Evolutionary conservation across 2,113 vertebrate species (phyloP), one percentile per base, ranked within the genome.

Genomic region (Pteronura brasiliensis): DNA sequence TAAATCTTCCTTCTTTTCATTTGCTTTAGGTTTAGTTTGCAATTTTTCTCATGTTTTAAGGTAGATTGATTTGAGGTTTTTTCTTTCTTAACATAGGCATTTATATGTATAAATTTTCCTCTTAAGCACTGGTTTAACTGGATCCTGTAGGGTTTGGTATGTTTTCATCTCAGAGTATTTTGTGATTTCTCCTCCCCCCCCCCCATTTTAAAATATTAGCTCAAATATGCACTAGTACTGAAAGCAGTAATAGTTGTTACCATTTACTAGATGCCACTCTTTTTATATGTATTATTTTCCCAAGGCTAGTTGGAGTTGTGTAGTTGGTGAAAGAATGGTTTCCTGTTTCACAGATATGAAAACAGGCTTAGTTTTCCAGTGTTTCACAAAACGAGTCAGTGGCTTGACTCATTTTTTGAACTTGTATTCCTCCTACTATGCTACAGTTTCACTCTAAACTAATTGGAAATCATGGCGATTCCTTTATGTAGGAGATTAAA

Each of bases 391-490:
- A 4, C 84, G 72, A 14, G 21, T 89, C 52, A 92, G 15, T 88
- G 31, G 20, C 55, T 65, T 65, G 12, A 31, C 61, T 65, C 27
- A 0, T 65, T 34, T 65, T 65, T 34, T 31, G 63, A 65, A 31
- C 31, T 96, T 94, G 17, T 65, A 21, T 29, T 74, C 39, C 95
- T 92, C 2, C 74, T 47, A 34, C 29, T 44, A 49, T 98, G n/a
- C 63, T 82, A 8, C 15, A n/a, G 20, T 88, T 88, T 9, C 9
- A 12, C 34, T 88, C 83, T 59, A 65, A 87, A 74, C 67, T 77
- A 34, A 31, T 95, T 96, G 72, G 49, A 96, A 98, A 86, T 96
- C 47, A 14, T 65, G 23, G 18, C 27, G 65, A 59, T 96, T 95
- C 71, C 49, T n/a, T 92, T 87, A 93, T 77, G 25, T 72, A 91